Conservation (phyloP, 2,113 vertebrate genomes). For the Ceyx cyanopectus region DNA sequence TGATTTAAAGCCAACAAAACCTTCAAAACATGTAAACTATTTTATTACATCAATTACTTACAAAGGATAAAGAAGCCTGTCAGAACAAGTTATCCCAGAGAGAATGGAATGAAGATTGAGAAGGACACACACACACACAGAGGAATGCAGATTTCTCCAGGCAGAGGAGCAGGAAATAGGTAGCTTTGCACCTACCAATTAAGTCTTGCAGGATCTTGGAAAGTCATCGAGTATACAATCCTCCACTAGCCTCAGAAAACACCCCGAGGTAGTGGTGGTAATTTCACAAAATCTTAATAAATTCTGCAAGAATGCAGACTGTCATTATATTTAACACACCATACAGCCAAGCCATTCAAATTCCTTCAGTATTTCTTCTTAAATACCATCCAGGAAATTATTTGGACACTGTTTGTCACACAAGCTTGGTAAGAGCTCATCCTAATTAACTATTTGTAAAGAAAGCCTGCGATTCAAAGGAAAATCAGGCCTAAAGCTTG, state of each 20-base stretch:
- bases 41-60: conserved; percentile 32
- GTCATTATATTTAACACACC: not conserved
- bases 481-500: not conserved
- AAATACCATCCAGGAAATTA: not conserved
- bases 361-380: not conserved
- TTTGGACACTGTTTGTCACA: not conserved
- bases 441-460: not conserved
- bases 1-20: conserved; percentile 24
- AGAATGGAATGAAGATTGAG: conserved; percentile 23
- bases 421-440: not conserved
- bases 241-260: not conserved
- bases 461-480: not conserved
- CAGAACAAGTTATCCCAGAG: conserved; percentile 23
- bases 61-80: not conserved
- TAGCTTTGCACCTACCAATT: conserved; percentile 20
- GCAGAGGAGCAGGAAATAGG: not conserved
- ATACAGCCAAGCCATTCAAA: not conserved
- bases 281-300: conserved; percentile 17
- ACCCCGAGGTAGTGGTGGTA: not conserved
- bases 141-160: conserved; percentile 46
- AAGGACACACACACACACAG: not conserved
- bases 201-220: conserved; percentile 13
- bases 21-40: not conserved
- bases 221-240: not conserved
- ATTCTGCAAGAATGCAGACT: not conserved